phyloP scores from a whole-genome alignment of 2,113 vertebrate species.

The Nothoprocta pentlandii region DNA sequence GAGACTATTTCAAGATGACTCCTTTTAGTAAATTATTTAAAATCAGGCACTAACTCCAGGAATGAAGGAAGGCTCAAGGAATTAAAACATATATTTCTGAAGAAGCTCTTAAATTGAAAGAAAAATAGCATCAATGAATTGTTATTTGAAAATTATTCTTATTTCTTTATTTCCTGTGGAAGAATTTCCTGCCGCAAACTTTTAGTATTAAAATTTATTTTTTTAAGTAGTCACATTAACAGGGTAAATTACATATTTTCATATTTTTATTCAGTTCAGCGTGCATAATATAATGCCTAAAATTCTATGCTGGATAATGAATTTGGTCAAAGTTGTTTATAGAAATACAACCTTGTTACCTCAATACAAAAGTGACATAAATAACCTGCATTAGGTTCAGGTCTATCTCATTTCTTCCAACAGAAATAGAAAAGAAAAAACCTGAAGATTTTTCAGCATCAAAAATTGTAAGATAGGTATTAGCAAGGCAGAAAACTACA shows the following conservation, averaged over 20 bases:
- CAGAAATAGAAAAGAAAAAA: not conserved
- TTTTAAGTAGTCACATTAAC: not conserved
- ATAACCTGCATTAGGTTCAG: not conserved
- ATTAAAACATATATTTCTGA: not conserved
- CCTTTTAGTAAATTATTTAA: not conserved
- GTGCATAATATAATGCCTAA: not conserved
- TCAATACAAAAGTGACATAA: not conserved
- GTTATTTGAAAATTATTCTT: not conserved
- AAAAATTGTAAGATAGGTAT: not conserved
- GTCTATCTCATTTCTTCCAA: not conserved
- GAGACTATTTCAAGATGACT: not conserved
- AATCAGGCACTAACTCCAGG: not conserved
- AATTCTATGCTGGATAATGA: not conserved
- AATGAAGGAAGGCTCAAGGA: not conserved
- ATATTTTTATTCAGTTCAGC: not conserved
- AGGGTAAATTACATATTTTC: not conserved
- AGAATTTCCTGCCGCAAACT: not conserved
- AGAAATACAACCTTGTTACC: not conserved
- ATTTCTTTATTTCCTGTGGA: conserved; percentile 20
- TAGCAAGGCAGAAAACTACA: not conserved
- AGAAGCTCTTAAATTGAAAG: conserved; percentile 37
- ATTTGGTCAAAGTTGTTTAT: not conserved
- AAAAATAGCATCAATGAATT: conserved; percentile 17
- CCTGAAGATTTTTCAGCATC: not conserved
- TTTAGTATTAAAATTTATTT: not conserved